Evolutionary conservation across 1,140 invertebrate genomes (phyloP).

Genomic region (Schlechtendalia chinensis): DNA sequence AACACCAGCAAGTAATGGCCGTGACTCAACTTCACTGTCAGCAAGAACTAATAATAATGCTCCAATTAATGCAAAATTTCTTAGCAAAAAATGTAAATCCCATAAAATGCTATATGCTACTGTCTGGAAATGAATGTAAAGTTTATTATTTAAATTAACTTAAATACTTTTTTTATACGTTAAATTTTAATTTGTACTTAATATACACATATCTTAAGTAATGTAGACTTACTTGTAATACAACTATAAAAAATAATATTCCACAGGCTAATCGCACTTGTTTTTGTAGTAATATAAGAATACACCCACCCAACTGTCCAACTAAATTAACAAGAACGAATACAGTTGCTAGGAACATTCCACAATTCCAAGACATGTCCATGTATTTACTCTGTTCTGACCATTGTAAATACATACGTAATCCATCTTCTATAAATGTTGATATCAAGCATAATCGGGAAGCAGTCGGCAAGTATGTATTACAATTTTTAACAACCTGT

Average conservation of each 20-base stretch:
- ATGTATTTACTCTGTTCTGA: slow-evolving; percentile 96
- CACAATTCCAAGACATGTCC: slow-evolving; percentile 97
- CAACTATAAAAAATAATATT: slow-evolving; percentile 92
- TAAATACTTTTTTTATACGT: no score
- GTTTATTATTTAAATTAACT: neutral
- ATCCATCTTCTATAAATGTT: slow-evolving; percentile 98
- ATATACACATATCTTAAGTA: neutral
- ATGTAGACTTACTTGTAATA: slow-evolving; percentile 72
- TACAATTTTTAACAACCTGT: slow-evolving; percentile 87
- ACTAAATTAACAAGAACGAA: slow-evolving; percentile 92
- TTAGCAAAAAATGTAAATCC: slow-evolving; percentile 94
- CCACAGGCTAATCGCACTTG: slow-evolving; percentile 94
- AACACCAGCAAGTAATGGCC: slow-evolving; percentile 96
- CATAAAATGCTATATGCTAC: slow-evolving; percentile 97
- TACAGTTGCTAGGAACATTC: slow-evolving; percentile 85
- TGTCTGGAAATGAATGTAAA: slow-evolving; percentile 68
- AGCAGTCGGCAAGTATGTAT: slow-evolving; percentile 90
- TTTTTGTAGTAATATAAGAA: slow-evolving; percentile 90
- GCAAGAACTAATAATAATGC: slow-evolving; percentile 91
- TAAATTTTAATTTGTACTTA: neutral
- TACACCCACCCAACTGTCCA: slow-evolving; percentile 91
- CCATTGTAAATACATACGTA: slow-evolving; percentile 99
- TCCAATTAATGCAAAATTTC: slow-evolving; percentile 94
- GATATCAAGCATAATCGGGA: slow-evolving; percentile 96
- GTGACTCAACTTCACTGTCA: slow-evolving; percentile 87